Conservation (phyloP, 2,113 vertebrate species). For the Mobula hypostoma region DNA sequence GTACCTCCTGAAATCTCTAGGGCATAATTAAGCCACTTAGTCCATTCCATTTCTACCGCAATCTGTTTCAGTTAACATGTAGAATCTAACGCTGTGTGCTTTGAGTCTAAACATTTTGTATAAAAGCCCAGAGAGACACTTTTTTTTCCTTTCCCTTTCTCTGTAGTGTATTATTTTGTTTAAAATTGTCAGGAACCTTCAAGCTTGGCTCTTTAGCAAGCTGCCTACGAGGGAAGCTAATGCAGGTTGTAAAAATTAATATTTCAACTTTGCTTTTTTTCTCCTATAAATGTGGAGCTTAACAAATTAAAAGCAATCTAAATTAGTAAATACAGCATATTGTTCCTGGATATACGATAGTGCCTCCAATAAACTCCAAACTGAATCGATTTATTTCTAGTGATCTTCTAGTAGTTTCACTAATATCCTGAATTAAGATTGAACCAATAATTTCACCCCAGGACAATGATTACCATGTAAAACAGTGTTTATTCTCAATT, state of each 20-base stretch:
- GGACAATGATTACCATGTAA: too few relatives aligned
- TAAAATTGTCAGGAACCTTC: neutral
- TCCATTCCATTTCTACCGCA: neutral
- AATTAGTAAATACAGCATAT: neutral
- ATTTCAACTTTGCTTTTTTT: neutral
- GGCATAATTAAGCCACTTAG: conserved; percentile 1
- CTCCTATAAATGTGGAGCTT: neutral
- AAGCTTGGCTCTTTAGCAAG: neutral
- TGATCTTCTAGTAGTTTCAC: neutral
- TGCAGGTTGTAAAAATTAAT: neutral
- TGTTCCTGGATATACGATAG: neutral
- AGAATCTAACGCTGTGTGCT: neutral
- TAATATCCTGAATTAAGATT: neutral
- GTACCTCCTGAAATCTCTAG: neutral
- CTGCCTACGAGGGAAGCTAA: neutral
- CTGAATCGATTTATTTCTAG: neutral
- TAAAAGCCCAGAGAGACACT: neutral
- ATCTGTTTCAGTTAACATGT: neutral
- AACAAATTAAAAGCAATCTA: neutral
- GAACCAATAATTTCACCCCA: neutral
- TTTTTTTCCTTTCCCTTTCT: neutral
- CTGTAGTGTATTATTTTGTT: neutral
- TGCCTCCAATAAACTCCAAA: neutral
- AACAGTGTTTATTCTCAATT: neutral
- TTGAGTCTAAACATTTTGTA: neutral